phyloP scores from a whole-genome alignment of 23 tunicate species.

The Corella eumyota region DNA sequence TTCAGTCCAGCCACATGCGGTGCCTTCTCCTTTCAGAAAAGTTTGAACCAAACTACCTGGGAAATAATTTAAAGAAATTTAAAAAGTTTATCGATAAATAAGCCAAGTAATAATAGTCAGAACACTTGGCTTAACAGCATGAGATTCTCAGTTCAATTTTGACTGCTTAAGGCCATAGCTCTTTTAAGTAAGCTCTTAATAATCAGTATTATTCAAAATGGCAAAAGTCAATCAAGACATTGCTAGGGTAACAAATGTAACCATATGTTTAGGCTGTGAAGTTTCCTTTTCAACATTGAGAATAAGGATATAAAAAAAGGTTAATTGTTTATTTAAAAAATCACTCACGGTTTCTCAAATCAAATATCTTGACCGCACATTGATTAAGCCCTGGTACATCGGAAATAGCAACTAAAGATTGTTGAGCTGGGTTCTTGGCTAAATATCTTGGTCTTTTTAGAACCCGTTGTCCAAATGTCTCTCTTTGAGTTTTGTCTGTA shows the following conservation, averaged over 20 bases:
- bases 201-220: no score
- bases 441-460: slow-evolving; percentile 13
- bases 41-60: slow-evolving; percentile 13
- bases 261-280: no score
- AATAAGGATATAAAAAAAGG: no score
- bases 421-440: not conserved
- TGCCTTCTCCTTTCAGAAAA: not conserved
- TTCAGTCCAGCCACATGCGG: slow-evolving; percentile 8
- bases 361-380: slow-evolving; percentile 9
- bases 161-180: no score
- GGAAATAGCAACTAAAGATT: slow-evolving; percentile 6
- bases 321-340: not conserved
- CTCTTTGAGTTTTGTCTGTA: not conserved
- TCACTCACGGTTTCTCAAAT: slow-evolving; percentile 8
- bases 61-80: not conserved
- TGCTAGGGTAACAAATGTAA: no score
- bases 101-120: no score
- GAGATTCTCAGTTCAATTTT: no score
- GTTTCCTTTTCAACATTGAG: no score
- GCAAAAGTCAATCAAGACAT: no score
- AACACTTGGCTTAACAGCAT: no score
- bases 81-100: no score
- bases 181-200: no score
- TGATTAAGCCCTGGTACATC: slow-evolving; percentile 9
- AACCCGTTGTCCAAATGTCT: not conserved